Percentiles rank a stretch among this genome's conserved stretches.
Conservation (phyloP, 2,113 vertebrate genomes). For the Ailuropoda melanoleuca region DNA sequence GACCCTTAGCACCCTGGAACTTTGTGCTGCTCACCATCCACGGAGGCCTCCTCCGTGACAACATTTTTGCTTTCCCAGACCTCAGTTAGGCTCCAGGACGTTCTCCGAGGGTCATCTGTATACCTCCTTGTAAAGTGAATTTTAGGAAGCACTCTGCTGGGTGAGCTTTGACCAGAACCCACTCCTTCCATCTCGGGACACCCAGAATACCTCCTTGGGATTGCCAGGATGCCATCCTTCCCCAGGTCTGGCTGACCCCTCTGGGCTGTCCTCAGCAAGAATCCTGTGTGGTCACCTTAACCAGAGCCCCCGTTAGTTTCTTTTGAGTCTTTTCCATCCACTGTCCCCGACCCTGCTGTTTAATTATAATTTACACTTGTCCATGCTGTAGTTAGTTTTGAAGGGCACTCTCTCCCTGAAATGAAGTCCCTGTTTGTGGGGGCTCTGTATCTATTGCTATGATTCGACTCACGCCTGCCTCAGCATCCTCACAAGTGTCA, state of each 20-base stretch:
- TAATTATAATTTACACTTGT: not conserved
- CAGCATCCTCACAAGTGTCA: not conserved
- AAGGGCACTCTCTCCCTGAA: not conserved
- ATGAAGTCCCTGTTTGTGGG: not conserved
- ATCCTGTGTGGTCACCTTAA: not conserved
- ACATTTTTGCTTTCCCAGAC: not conserved
- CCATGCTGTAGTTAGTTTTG: rapidly evolving
- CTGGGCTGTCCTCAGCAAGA: not conserved
- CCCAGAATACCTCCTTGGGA: too few species aligned
- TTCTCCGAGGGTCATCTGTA: not conserved
- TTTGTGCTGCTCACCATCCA: too few species aligned
- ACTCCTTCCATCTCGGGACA: too few species aligned
- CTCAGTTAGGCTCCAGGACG: not conserved
- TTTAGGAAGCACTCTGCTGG: not conserved
- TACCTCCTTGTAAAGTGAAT: not conserved
- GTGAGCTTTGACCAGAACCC: not conserved
- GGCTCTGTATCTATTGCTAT: not conserved
- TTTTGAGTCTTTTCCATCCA: not conserved
- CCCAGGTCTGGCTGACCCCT: too few species aligned
- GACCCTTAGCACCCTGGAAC: too few species aligned
- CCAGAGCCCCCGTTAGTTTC: not conserved
- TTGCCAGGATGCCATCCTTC: too few species aligned
- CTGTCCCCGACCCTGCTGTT: not conserved
- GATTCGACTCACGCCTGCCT: not conserved
- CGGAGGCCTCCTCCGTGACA: not conserved